Evolutionary conservation across 2,888 invertebrate genomes (phyloP).

Genomic region (Acrocyrtus sp.): DNA sequence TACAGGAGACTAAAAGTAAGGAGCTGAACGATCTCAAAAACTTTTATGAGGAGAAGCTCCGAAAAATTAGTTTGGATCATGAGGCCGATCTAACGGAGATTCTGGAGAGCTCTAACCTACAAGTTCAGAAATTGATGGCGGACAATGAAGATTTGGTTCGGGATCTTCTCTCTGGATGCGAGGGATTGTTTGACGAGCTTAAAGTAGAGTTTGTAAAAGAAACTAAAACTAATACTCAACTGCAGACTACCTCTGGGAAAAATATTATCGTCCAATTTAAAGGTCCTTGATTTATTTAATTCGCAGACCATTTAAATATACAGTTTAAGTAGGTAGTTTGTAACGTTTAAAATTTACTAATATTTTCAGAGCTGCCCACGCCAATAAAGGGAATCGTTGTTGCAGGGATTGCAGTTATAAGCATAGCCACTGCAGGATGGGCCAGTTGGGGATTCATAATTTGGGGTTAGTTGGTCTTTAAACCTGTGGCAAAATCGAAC

Average conservation of each 20-base stretch:
- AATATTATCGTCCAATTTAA: conserved; percentile 38
- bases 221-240: conserved; percentile 11
- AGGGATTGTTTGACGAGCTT: conserved; percentile 43
- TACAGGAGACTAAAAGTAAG: conserved; percentile 18
- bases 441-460: conserved; percentile 48
- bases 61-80: conserved; percentile 18
- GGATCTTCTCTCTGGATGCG: conserved; percentile 43
- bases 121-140: conserved; percentile 22
- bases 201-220: conserved; percentile 32
- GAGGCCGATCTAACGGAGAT: conserved; percentile 31
- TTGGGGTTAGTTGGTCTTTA: conserved; percentile 33
- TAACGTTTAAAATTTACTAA: too few relatives aligned
- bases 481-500: neutral
- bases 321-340: too few relatives aligned
- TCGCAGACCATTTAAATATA: too few relatives aligned
- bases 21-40: conserved; percentile 24
- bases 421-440: conserved; percentile 45
- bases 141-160: conserved; percentile 35
- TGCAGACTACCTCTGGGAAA: conserved; percentile 26
- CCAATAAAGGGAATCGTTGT: conserved; percentile 35
- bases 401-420: conserved; percentile 32
- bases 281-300: too few relatives aligned
- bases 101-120: conserved; percentile 4
- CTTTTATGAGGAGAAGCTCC: conserved; percentile 33
- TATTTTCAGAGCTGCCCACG: conserved; percentile 27